Evolutionary conservation across 2,797 vertebrate species (phyloP), one percentile per base, ranked within the genome.

Genomic region (Melanotaenia maccullochi): DNA sequence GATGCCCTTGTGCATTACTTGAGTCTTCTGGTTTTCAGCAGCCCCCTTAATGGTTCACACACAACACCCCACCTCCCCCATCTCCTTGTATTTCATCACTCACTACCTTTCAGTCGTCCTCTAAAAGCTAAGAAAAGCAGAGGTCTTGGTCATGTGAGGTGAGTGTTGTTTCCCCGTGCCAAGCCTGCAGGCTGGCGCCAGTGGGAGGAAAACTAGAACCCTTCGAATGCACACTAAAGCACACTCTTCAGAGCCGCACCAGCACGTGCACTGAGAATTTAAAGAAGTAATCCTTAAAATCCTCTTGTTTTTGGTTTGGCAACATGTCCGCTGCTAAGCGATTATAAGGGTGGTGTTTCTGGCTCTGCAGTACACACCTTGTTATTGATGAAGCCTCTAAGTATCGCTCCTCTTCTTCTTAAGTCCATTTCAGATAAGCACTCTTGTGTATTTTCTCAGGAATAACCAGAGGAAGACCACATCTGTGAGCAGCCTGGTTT

Each of bases 91-190:
- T 60, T 67, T 75, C 36, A 12, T 51, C 68, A 44, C 59, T 69
- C 25, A 9, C 65, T 57, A 74, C 81, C 65, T 86, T 82, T 78
- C 74, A 58, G 66, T 78, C 66, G 82, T 87, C 84, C 81, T 81
- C 54, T 79, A 60, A 49, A 75, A 66, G 70, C 77, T 87, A 22
- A 60, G 68, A 60, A 47, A 59, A 76, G 76, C 57, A 16, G 52
- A 79, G 65, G 63, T 65, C 70, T 79, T 72, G 74, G 73, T 40
- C 38, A 16, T 40, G 13, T 40, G 38, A 40, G 38, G 38, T 40
- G 38, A 40, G 36, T 40, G 13, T 13, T 16, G 38, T 4, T 40
- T 40, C 14, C 14, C 38, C 2, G 36, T 40, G 38, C 38, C 13
- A 40, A 40, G 38, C 38, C 38, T 16, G 38, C 38, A 40, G 38